Base-by-base conservation (phyloP, 2,113 vertebrate species). In the Marmota monax region DNA sequence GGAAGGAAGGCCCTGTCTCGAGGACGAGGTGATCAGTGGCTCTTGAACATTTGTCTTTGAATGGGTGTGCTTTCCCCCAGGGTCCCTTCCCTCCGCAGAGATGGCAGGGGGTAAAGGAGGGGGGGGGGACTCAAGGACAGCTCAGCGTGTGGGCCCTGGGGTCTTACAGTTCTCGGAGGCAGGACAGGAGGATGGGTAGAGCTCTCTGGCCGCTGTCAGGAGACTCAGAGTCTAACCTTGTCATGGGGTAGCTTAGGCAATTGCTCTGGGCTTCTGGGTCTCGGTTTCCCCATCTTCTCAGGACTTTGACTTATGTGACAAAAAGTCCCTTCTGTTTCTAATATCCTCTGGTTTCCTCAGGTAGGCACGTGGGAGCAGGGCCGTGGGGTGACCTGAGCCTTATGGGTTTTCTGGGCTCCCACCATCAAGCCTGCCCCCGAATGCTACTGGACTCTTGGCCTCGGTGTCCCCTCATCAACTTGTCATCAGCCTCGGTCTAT, bases 41-140 rank as follows among this genome's bases (percentile, higher is more conserved):
- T 63, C 94, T 58, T 83, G 69, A 77, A 56, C 23, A 45, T 73
- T 65, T 90, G 73, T 92, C 88, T 90, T n/a, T 48, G 45, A n/a
- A 12, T 0, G 29, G 82, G n/a, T 22, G 63, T 5, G 13, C 5
- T 70, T 74, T 84, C 8, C 39, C 39, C 34, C 34, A 2, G 3
- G 25, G 45, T 78, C 69, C 22, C 7, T 5, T 67, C 78, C 42
- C 39, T 86, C 67, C 58, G 0, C 8, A 48, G 72, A 67, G 76
- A 7, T 42, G 82, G 14, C 8, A 29, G 53, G 17, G 27, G 87
- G 12, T 13, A 9, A 5, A 42, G 58, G 53, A 48, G 37, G 9
- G 32, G 53, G 18, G 25, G 18, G 67, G 13, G 2, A 48, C 4
- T 69, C 18, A 7, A 53, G 17, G 48, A 67, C 11, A 14, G 48